Evolutionary conservation across 2,113 vertebrate species (phyloP), one percentile per base, ranked within the genome.

Genomic region (Notarius lentiginosus): DNA sequence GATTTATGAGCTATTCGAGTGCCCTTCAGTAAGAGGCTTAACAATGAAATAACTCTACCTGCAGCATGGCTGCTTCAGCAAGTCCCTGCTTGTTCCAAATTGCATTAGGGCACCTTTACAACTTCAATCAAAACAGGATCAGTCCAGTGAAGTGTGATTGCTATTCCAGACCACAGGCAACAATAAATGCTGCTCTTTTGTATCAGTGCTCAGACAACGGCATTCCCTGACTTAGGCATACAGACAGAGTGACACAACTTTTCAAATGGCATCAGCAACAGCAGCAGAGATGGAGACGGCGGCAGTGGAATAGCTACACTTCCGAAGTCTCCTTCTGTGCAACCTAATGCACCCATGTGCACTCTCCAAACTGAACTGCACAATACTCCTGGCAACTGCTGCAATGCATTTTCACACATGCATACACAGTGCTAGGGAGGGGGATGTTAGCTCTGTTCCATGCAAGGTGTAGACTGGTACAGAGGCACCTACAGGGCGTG

Each of bases 381-480:
- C 24, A 27, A 49, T 65, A 83, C 27, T 87, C 22, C 22, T 88
- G 70, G 63, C 88, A 79, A 12, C 9, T 51, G 61, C 84, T 79
- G 72, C 34, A 87, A 86, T 51, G 77, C 81, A 85, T 81, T 61
- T 58, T 81, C 83, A 53, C 79, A 89, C 86, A 88, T 63, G 81
- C 76, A 84, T 79, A 49, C 66, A 88, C 60, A 89, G 66, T 47
- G 82, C 58, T 87, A 61, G 86, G 51, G 90, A 82, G 34, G 76
- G 77, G 27, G 66, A 53, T 65, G 80, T 93, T 94, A 94, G 68
- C 76, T 77, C 58, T 79, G 77, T 65, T 82, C 53, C 88, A 85
- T 76, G 82, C 84, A 77, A 65, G 96, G 93, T 94, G 92, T 92
- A 92, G 92, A 92, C 91, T 92, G 84, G 95, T 95, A 92, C 85